A percentile compares a stretch with the other conserved stretches of the same genome.
Conservation (phyloP, 1,140 invertebrate species). For the Metaphire vulgaris region DNA sequence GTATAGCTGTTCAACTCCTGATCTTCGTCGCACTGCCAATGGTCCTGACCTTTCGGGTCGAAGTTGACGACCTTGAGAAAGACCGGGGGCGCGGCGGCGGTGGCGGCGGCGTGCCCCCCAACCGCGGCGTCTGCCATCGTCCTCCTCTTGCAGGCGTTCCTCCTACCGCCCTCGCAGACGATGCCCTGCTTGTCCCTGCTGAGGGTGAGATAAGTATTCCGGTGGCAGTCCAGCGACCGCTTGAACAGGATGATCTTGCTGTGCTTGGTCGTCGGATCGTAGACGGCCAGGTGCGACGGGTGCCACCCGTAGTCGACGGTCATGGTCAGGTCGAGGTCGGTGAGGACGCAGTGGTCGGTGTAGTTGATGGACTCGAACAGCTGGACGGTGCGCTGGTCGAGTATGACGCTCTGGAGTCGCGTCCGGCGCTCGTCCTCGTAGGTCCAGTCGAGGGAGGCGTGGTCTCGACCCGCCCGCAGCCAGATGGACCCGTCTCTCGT, state of each 20-base stretch:
- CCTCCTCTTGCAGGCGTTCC: conserved; percentile 15
- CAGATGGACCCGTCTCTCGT: conserved; percentile 23
- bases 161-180: conserved; percentile 21
- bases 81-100: background rate
- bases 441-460: background rate
- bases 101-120: too few relatives aligned
- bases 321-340: conserved; percentile 14
- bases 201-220: conserved; percentile 15
- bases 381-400: conserved; percentile 5
- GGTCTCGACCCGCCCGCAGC: conserved; percentile 22
- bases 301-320: conserved; percentile 17
- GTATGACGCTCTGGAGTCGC: background rate
- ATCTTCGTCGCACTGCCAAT: background rate
- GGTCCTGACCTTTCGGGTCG: conserved; percentile 12
- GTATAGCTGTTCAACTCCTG: conserved; percentile 17
- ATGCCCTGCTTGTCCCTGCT: conserved; percentile 23
- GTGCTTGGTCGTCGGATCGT: conserved; percentile 9
- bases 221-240: background rate
- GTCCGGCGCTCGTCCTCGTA: background rate
- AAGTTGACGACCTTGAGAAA: conserved; percentile 23
- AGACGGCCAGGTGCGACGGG: conserved; percentile 14
- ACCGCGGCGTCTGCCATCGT: conserved; percentile 6
- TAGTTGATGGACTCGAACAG: conserved; percentile 20
- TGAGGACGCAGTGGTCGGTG: conserved; percentile 27
- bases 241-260: conserved; percentile 3